Evolutionary conservation across 2,797 vertebrate genomes (phyloP).

Genomic region (Scolopax rusticola): DNA sequence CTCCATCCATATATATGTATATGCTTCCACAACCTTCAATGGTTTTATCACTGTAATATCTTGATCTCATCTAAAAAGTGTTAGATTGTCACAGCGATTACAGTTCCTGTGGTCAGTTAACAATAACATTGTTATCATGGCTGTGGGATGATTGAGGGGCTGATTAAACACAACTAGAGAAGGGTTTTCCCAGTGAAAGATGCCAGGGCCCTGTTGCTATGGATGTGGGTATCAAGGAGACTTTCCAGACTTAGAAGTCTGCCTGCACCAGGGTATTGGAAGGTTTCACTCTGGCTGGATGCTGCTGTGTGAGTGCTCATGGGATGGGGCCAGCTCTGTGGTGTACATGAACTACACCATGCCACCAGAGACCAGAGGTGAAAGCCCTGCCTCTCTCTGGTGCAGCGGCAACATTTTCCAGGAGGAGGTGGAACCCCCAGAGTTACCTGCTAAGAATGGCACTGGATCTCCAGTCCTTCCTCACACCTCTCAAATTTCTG

Average conservation of each 20-base stretch:
- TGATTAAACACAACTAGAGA: neutral
- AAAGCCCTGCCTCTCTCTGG: fast-evolving
- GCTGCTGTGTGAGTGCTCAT: neutral
- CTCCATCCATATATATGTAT: neutral
- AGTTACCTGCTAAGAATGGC: neutral
- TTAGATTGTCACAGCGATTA: neutral
- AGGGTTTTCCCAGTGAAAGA: neutral
- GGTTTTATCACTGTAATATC: neutral
- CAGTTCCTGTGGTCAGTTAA: neutral
- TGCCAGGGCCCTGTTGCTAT: neutral
- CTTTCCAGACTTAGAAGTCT: neutral
- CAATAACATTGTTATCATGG: neutral
- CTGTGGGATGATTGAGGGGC: neutral
- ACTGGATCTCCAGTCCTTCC: neutral
- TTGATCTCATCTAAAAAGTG: neutral
- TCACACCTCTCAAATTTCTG: neutral
- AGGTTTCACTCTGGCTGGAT: neutral
- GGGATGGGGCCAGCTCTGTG: neutral
- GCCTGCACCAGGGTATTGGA: neutral
- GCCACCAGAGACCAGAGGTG: neutral
- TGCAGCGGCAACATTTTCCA: neutral
- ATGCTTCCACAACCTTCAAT: neutral
- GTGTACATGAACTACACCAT: neutral
- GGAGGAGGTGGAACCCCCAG: neutral
- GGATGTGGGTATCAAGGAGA: neutral